Percentiles rank a stretch among this genome's conserved stretches.
Evolutionary conservation across 2,888 invertebrate species (phyloP).

Genomic region (Agrotis puta): DNA sequence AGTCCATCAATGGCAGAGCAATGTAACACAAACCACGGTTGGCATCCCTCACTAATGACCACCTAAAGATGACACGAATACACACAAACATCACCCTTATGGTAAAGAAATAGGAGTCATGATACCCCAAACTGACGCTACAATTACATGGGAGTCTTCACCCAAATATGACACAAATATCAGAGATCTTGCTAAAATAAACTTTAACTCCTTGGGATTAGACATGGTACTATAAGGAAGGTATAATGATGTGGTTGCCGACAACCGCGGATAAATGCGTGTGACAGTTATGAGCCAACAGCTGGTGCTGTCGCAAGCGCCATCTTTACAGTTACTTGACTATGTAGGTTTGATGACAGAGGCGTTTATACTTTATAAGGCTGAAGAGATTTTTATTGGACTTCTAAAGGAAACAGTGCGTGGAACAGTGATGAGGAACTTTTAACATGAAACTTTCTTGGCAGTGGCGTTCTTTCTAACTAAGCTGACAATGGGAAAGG

Average conservation of each 20-base stretch:
- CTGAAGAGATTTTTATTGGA: constrained; percentile 22
- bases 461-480: constrained; percentile 16
- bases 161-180: constrained; percentile 45
- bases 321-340: constrained; percentile 59
- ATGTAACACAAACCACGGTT: constrained; percentile 40
- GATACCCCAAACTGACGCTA: constrained; percentile 1
- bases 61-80: constrained; percentile 31
- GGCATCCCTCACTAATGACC: constrained; percentile 34
- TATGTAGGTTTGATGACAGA: constrained; percentile 56
- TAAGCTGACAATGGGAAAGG: background rate
- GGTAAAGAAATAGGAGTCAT: background rate
- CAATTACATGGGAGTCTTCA: constrained; percentile 38
- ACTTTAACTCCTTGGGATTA: constrained; percentile 24
- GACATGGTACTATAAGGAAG: background rate
- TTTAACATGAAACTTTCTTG: background rate
- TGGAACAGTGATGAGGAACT: constrained; percentile 19
- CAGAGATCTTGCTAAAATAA: constrained; percentile 23
- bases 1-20: constrained; percentile 15
- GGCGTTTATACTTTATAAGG: constrained; percentile 23
- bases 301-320: constrained; percentile 53
- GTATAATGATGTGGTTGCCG: constrained; percentile 49
- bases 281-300: constrained; percentile 58
- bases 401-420: constrained; percentile 30
- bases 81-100: constrained; percentile 24
- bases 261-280: constrained; percentile 46